Evolutionary conservation across 1,140 invertebrate genomes (phyloP).

Genomic region (Pomacea maculata): DNA sequence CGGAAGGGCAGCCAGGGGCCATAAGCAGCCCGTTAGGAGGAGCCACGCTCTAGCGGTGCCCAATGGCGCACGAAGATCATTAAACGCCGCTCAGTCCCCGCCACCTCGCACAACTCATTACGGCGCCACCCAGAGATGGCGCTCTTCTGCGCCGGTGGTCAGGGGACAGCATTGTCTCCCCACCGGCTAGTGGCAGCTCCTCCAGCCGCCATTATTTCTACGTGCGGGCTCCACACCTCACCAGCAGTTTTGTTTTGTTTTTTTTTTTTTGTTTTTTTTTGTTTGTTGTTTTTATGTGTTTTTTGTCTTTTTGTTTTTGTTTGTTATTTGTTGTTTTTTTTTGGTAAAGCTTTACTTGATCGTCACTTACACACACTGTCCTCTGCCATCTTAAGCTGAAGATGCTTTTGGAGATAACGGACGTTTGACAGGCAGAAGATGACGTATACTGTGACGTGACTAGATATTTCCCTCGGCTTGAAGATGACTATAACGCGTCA

Average conservation of each 20-base stretch:
- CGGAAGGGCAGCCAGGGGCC: not conserved
- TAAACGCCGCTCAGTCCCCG: not conserved
- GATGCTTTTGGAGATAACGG: no score
- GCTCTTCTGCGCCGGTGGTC: constrained; percentile 8
- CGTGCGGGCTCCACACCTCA: not conserved
- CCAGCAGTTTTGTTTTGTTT: not conserved
- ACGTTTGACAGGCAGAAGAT: no score
- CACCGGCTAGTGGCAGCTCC: not conserved
- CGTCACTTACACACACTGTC: no score
- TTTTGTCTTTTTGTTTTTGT: not conserved
- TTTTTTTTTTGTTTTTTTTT: not conserved
- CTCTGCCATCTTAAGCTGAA: no score
- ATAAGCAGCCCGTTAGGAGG: constrained; percentile 4
- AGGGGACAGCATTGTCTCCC: constrained; percentile 12
- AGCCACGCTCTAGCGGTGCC: constrained; percentile 11
- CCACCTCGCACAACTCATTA: constrained; percentile 2
- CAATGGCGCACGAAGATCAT: constrained; percentile 15
- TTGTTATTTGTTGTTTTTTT: no score
- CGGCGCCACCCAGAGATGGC: not conserved
- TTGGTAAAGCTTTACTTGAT: no score
- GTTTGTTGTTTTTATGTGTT: not conserved
- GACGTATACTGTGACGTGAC: no score
- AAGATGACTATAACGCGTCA: no score
- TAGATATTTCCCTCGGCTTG: no score
- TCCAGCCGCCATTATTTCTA: no score